phyloP scores from a whole-genome alignment of 2,888 invertebrate species.

The Tenodera sinensis region DNA sequence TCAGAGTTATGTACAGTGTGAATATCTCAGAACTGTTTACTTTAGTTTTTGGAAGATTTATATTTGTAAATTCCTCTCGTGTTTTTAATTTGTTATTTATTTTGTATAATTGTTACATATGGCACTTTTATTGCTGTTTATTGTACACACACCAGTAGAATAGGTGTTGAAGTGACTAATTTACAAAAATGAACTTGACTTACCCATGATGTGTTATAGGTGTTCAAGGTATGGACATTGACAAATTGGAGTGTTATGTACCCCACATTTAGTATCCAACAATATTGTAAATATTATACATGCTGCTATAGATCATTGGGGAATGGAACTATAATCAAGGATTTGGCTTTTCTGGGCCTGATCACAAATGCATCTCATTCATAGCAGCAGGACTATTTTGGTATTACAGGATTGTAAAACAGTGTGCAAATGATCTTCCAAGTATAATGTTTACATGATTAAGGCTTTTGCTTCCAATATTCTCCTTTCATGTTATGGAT shows the following conservation, averaged over 20 bases:
- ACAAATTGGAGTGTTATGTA: not conserved
- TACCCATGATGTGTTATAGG: not conserved
- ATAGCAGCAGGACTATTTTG: not conserved
- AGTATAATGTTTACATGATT: not conserved
- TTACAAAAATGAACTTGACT: not conserved
- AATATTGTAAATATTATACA: not conserved
- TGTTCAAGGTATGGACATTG: not conserved
- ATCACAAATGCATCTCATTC: not conserved
- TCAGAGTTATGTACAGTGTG: not conserved
- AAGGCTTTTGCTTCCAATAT: not conserved
- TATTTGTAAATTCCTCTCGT: not conserved
- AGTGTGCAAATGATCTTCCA: not conserved
- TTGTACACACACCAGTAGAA: not conserved
- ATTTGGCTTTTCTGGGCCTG: not conserved
- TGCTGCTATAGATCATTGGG: not conserved
- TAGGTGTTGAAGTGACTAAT: not conserved
- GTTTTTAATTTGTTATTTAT: not conserved
- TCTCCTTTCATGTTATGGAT: not conserved
- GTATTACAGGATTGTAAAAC: not conserved
- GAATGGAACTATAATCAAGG: not conserved
- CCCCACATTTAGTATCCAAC: not conserved
- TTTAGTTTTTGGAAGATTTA: not conserved
- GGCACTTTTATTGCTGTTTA: not conserved
- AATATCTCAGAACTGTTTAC: not conserved
- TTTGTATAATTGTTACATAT: not conserved